These are phyloP conservation scores for Cabera pusaria DNA, from an alignment of 2,888 invertebrate species.

Conservation along the genomic window DNA sequence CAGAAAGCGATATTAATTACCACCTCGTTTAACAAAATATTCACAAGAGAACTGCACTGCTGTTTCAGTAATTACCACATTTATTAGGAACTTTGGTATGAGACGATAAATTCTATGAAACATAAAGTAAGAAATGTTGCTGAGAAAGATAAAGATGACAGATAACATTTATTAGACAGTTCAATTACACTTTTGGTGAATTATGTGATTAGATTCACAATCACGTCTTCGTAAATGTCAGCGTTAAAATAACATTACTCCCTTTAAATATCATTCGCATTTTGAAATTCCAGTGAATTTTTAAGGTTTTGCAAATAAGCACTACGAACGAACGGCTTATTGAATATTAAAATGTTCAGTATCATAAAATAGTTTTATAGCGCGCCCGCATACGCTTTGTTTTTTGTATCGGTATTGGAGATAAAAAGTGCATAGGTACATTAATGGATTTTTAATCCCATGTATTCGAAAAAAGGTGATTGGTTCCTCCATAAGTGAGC, in stretches of 20 bases:
- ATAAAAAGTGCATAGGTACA: too few species aligned
- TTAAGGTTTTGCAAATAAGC: slow-evolving; percentile 11
- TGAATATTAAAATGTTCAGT: slow-evolving; percentile 13
- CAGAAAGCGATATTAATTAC: slow-evolving; percentile 66
- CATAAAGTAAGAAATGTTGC: slow-evolving; percentile 9
- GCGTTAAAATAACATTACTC: slow-evolving; percentile 13
- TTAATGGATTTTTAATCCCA: too few species aligned
- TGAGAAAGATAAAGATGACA: slow-evolving; percentile 16
- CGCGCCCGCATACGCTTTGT: background rate
- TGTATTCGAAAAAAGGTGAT: too few species aligned
- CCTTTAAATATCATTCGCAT: background rate
- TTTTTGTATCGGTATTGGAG: too few species aligned
- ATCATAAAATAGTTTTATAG: slow-evolving; percentile 3
- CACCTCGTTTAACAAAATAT: slow-evolving; percentile 54
- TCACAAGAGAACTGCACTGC: slow-evolving; percentile 33
- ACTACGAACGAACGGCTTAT: slow-evolving; percentile 10
- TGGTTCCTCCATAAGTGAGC: too few species aligned
- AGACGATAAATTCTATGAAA: slow-evolving; percentile 34
- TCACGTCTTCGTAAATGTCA: slow-evolving; percentile 14
- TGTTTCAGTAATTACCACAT: slow-evolving; percentile 48
- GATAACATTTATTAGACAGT: slow-evolving; percentile 23
- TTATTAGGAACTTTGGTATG: slow-evolving; percentile 46
- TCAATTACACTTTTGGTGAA: slow-evolving; percentile 22
- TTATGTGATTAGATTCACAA: slow-evolving; percentile 13
- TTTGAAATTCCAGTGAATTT: slow-evolving; percentile 13